These are phyloP conservation scores for Anser brachyrhynchus DNA, from an alignment of 2,113 vertebrate species.

Conservation along the genomic window DNA sequence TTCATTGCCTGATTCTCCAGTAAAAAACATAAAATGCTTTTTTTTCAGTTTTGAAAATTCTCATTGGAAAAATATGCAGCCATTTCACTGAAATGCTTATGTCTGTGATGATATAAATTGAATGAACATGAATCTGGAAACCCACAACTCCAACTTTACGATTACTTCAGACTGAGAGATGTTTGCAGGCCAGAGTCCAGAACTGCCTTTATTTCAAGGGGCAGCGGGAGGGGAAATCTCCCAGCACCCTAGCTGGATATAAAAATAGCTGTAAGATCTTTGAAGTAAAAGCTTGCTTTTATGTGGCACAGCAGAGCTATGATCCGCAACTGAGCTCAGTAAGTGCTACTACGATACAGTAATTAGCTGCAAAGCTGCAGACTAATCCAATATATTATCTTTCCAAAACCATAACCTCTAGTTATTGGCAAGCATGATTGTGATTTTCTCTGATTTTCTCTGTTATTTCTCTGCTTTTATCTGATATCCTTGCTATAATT, in stretches of 20 bases:
- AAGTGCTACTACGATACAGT: background rate
- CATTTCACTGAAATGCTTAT: background rate
- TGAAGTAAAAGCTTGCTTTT: background rate
- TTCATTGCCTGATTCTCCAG: background rate
- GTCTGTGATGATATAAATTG: background rate
- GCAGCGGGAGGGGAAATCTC: background rate
- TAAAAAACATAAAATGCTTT: background rate
- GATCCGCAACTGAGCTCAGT: background rate
- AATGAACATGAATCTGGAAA: background rate
- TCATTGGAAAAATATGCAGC: background rate
- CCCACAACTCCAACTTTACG: background rate
- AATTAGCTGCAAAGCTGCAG: background rate
- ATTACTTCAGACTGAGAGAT: background rate
- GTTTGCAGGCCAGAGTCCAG: background rate
- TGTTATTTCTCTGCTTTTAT: background rate
- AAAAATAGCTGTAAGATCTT: background rate
- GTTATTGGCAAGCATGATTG: background rate
- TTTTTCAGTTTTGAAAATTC: background rate
- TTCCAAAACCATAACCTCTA: background rate
- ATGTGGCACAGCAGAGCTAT: background rate
- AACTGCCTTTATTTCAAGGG: background rate
- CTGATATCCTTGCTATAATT: background rate
- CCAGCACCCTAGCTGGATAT: background rate
- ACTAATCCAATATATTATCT: background rate
- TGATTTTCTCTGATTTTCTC: background rate